phyloP scores from a whole-genome alignment of 2,113 vertebrate genomes.

The Diphyllodes magnificus region DNA sequence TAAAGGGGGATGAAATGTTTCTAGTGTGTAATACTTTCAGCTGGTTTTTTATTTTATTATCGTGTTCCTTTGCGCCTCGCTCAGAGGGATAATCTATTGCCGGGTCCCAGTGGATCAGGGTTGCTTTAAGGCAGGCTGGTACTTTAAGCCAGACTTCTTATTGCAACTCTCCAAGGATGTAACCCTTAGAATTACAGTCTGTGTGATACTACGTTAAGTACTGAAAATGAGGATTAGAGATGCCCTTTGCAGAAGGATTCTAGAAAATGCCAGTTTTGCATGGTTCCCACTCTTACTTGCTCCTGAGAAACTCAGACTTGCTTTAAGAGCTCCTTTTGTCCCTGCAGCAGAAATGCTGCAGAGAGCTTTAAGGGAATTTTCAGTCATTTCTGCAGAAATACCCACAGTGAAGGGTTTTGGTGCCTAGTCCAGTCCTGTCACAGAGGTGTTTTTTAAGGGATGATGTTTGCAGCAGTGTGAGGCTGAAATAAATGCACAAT shows the following conservation, averaged over 20 bases:
- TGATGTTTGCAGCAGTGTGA: neutral
- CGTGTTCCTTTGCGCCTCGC: neutral
- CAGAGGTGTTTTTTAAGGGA: neutral
- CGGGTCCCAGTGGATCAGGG: neutral
- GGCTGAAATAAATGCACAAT: rapidly evolving
- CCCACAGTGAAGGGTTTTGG: neutral
- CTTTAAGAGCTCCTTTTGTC: neutral
- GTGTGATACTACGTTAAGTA: neutral
- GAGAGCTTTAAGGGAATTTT: neutral
- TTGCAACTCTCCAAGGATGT: neutral
- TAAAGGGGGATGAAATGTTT: neutral
- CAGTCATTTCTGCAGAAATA: neutral
- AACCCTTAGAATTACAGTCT: neutral
- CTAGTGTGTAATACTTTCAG: neutral
- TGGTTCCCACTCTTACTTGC: neutral
- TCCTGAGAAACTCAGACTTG: neutral
- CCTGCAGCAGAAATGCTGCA: neutral
- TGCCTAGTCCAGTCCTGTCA: neutral
- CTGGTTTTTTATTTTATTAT: neutral
- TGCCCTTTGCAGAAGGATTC: neutral
- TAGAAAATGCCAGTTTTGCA: neutral
- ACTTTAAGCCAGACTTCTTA: neutral
- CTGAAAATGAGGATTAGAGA: neutral
- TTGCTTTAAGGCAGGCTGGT: neutral
- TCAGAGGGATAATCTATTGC: neutral